Base-by-base conservation (phyloP, 2,888 invertebrate species). In the Teleiodes luculella region DNA sequence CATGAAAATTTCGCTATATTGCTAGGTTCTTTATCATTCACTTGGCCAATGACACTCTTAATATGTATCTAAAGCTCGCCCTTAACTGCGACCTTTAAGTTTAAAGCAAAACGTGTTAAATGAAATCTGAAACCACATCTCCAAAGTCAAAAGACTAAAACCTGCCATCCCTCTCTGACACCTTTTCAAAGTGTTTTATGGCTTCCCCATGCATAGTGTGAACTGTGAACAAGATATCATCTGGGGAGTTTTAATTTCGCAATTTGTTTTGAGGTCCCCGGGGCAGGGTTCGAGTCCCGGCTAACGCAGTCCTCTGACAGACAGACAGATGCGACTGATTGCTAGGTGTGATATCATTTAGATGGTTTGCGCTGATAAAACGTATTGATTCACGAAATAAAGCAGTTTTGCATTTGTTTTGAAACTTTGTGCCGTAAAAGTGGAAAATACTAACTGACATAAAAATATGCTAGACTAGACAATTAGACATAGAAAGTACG, bases 211-310 rank as follows among this genome's bases (percentile, higher is more conserved):
- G 36, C 43, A 13, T 3, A 7, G 28, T 28, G 37, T 24, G 49
- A 49, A 49, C 18, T 36, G 55, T 52, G 33, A 53, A 54, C 54
- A 58, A 63, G 76, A 74, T 80, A 76, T 71, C 78, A 75, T 78
- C 83, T 72, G 67, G 83, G 84, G 85, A 82, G 71, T 86, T 85
- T 85, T 84, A 82, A 86, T 85, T 85, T 83, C 70, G 78, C 86
- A 86, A 86, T 86, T 86, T 84, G 86, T 82, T 72, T 66, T 65
- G 59, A 64, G 57, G 66, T 64, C 70, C 72, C 74, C 48, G 56
- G 52, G 55, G 24, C 58, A 53, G 47, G 18, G 11, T 2, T 13
- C 6, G 10, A 7, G 10, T 1, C 4, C 2, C 5, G 20, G 24
- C 33, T 33, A 33, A 33, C 33, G 10, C 11, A 33, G 33, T 33